Percentiles rank a stretch among this genome's conserved stretches.
Conservation (phyloP, 2,113 vertebrate species). For the Sinocyclocheilus maitianheensis region DNA sequence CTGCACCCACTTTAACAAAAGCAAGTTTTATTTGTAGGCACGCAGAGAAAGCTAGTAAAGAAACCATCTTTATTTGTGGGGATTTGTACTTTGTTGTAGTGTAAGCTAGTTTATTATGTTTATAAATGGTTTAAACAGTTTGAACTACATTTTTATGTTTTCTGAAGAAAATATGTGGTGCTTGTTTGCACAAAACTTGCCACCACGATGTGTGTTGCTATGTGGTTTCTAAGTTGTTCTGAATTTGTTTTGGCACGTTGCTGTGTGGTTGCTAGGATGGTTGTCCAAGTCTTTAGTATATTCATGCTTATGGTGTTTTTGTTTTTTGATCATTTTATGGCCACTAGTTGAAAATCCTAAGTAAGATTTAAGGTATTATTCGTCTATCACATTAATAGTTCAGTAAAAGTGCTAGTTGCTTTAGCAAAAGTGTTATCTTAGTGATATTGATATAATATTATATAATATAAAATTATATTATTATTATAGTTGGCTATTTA, state of each 20-base stretch:
- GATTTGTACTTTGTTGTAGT: constrained; percentile 12
- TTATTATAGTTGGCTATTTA: background rate
- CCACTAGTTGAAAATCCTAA: background rate
- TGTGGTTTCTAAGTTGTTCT: too few species aligned
- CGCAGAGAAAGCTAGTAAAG: background rate
- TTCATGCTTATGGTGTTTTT: background rate
- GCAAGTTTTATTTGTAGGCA: constrained; percentile 7
- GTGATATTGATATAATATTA: background rate
- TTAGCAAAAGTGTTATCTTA: background rate
- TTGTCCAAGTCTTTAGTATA: background rate
- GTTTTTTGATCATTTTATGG: background rate
- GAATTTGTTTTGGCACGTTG: too few species aligned
- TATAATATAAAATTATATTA: too few species aligned
- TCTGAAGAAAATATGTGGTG: background rate
- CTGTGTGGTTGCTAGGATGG: background rate
- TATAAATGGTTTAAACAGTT: background rate
- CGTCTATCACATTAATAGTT: background rate
- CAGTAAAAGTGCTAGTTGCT: background rate
- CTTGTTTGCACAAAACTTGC: background rate
- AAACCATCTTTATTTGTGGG: constrained; percentile 4
- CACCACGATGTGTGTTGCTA: background rate
- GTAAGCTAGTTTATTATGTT: background rate
- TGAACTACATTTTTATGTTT: background rate
- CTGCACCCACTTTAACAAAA: constrained; percentile 6
- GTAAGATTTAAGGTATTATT: background rate